phyloP scores from a whole-genome alignment of 2,113 vertebrate genomes.

The Merops nubicus region DNA sequence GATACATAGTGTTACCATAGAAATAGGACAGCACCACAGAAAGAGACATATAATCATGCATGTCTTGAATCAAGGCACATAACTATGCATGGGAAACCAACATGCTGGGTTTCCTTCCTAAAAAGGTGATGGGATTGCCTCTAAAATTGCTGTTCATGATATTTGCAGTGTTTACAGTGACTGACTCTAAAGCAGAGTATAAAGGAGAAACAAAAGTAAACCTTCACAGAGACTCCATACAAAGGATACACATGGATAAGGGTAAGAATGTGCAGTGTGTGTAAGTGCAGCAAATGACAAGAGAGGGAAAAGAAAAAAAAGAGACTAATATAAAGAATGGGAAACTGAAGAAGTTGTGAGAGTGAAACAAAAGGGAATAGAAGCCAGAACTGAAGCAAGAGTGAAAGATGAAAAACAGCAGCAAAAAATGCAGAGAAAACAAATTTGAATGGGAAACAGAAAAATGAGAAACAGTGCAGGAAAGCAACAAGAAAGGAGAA shows the following conservation, averaged over 20 bases:
- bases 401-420: background rate
- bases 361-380: background rate
- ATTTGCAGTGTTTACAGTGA: background rate
- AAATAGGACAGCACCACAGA: constrained; percentile 26
- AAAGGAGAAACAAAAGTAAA: constrained; percentile 27
- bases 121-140: constrained; percentile 18
- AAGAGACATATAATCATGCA: background rate
- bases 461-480: background rate
- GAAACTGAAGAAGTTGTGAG: background rate
- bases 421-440: background rate
- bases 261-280: background rate
- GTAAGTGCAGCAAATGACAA: background rate
- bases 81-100: constrained; percentile 31
- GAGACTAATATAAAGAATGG: background rate
- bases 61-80: background rate
- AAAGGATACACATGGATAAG: background rate
- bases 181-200: background rate
- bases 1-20: constrained; percentile 19
- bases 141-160: background rate
- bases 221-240: background rate
- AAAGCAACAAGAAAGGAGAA: background rate
- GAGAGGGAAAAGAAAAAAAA: background rate
- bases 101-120: constrained; percentile 25
- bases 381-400: background rate
- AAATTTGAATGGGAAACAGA: background rate